Conservation (phyloP, 2,113 vertebrate species). For the Sylvietta virens region DNA sequence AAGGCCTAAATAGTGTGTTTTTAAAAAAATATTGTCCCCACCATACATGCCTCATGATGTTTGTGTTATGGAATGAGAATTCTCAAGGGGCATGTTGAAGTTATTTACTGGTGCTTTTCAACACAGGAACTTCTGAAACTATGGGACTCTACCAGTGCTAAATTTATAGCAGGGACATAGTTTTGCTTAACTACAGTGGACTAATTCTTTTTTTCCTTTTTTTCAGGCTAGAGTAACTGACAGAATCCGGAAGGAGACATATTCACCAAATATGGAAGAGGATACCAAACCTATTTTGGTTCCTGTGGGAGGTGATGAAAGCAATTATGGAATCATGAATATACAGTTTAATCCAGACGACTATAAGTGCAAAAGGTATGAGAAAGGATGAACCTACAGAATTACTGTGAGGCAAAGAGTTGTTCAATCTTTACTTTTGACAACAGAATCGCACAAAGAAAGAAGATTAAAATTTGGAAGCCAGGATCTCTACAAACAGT, state of each 20-base stretch:
- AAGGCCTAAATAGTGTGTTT: not conserved
- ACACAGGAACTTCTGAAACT: not conserved
- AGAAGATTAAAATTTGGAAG: not conserved
- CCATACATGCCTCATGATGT: not conserved
- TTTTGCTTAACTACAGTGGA: not conserved
- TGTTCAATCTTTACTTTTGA: not conserved
- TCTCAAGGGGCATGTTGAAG: not conserved
- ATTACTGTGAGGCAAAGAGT: not conserved
- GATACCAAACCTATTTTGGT: constrained; percentile 57
- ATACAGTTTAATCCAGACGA: constrained; percentile 75
- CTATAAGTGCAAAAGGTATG: constrained; percentile 71
- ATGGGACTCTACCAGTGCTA: not conserved
- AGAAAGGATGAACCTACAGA: not conserved
- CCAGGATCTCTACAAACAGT: not conserved
- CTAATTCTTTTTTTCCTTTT: not conserved
- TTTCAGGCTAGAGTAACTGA: constrained; percentile 7
- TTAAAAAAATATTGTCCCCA: not conserved
- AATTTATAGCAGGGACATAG: not conserved
- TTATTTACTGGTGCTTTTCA: not conserved
- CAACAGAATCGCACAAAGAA: not conserved
- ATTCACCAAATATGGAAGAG: constrained; percentile 30
- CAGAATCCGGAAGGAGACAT: not conserved
- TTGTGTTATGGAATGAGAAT: not conserved
- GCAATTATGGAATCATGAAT: constrained; percentile 63
- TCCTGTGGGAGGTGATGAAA: constrained; percentile 55